Evolutionary conservation across 2,113 vertebrate genomes (phyloP), one percentile per base, ranked within the genome.

Genomic region (Ceuthmochares aereus): DNA sequence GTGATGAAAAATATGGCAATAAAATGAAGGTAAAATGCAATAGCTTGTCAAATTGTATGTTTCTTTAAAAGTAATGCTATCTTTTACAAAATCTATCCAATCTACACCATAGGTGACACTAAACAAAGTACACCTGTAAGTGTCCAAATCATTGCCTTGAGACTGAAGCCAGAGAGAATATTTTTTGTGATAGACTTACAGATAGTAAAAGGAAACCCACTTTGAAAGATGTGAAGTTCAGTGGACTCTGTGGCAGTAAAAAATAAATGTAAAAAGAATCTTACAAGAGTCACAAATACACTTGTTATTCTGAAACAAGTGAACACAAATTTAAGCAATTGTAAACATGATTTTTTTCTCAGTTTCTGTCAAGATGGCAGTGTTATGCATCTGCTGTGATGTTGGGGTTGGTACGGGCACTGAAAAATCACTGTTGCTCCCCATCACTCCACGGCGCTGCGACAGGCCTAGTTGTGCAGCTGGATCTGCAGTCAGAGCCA

Each of bases 61-160:
- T 98, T 98, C 98, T 98, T 97, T 98, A 98, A 97, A 98, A 98
- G 98, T 99, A 99, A 99, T 99, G 98, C 97, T 95, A 98, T 98
- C 98, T 99, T 99, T 98, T 98, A 98, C 98, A 98, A 98, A 98
- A 98, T 98, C 98, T 97, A 98, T 98, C 98, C 98, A 98, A 98
- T 97, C 97, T 96, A 87, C 94, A 84, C 98, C 97, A 93, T 98
- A 97, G 97, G 98, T 95, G 95, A 98, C 92, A 97, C 98, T 98
- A 98, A 97, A 98, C 98, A 98, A 98, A 98, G 97, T 98, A 98
- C 97, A 97, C 97, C 98, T 98, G 25, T 98, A 98, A 98, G 98
- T 98, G 98, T 98, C 97, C 98, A 99, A 99, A 99, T 99, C 98
- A 98, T 98, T 89, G 97, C 93, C 96, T 98, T 97, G 95, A 97